Evolutionary conservation across 2,888 invertebrate species (phyloP).

Genomic region (Parasteatoda lunata): DNA sequence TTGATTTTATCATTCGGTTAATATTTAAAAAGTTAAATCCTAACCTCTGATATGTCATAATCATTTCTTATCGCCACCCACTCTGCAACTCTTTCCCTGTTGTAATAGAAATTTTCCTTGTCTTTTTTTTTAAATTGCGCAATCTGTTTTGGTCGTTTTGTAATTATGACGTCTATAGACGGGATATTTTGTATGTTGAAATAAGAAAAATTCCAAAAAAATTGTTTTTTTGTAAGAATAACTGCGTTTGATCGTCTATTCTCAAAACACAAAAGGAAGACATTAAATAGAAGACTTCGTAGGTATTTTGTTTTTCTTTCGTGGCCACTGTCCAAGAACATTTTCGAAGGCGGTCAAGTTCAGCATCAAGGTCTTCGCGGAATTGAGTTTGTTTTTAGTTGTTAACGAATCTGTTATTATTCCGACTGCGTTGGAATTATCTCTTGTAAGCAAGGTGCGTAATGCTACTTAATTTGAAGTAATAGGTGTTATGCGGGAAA

Average conservation of each 20-base stretch:
- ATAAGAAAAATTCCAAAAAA: conserved; percentile 30
- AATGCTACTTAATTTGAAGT: no score
- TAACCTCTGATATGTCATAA: no score
- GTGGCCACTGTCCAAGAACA: conserved; percentile 60
- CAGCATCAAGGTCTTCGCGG: conserved; percentile 58
- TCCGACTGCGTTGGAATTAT: not conserved
- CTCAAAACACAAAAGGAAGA: not conserved
- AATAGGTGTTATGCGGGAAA: not conserved
- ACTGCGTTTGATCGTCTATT: not conserved
- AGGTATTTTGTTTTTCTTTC: conserved; percentile 12
- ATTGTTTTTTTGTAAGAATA: not conserved
- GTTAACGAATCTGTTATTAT: conserved; percentile 9
- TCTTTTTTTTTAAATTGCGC: conserved; percentile 22
- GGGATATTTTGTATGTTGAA: conserved; percentile 25
- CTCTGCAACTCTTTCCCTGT: conserved; percentile 10
- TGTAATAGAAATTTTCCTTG: conserved; percentile 5
- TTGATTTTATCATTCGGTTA: no score
- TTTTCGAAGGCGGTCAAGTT: conserved; percentile 67
- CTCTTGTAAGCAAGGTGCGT: conserved; percentile 12
- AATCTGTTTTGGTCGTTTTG: conserved; percentile 47
- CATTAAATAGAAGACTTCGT: not conserved
- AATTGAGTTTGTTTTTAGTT: conserved; percentile 25
- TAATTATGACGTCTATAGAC: conserved; percentile 31
- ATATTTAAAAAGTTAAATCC: no score
- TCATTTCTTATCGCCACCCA: not conserved